These are phyloP conservation scores for Stratiolaelaps scimitus DNA, from an alignment of 1,140 invertebrate species.

Conservation along the genomic window DNA sequence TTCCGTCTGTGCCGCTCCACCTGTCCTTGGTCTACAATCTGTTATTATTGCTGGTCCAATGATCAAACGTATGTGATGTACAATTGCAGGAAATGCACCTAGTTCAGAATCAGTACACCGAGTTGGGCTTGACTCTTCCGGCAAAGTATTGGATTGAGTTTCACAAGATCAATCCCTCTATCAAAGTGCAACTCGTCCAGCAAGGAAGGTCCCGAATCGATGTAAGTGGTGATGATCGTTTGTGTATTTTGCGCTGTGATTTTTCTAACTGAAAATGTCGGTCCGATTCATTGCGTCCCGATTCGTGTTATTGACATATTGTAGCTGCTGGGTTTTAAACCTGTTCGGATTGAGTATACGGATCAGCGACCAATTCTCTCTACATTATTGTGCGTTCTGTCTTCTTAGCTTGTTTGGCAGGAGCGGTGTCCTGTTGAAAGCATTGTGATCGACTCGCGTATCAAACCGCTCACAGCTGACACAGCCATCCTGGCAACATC, in stretches of 20 bases:
- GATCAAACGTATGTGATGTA: conserved; percentile 39
- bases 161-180: conserved; percentile 37
- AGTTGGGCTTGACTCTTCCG: conserved; percentile 34
- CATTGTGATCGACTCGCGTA: conserved; percentile 53
- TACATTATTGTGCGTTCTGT: no score
- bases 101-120: conserved; percentile 57
- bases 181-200: conserved; percentile 42
- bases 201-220: conserved; percentile 40
- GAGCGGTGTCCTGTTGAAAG: conserved; percentile 53
- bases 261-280: conserved; percentile 6
- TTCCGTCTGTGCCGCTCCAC: no score
- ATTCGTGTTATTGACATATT: background rate
- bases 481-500: conserved; percentile 47
- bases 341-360: no score
- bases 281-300: no score
- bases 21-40: background rate
- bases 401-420: conserved; percentile 44
- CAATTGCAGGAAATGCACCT: conserved; percentile 58
- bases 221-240: conserved; percentile 28
- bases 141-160: conserved; percentile 41
- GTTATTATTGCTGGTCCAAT: no score
- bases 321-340: background rate
- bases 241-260: background rate
- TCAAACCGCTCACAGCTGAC: conserved; percentile 44
- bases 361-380: no score